Evolutionary conservation across 1,140 invertebrate species (phyloP), one percentile per base, ranked within the genome.

Genomic region (Rhagoletis pomonella): DNA sequence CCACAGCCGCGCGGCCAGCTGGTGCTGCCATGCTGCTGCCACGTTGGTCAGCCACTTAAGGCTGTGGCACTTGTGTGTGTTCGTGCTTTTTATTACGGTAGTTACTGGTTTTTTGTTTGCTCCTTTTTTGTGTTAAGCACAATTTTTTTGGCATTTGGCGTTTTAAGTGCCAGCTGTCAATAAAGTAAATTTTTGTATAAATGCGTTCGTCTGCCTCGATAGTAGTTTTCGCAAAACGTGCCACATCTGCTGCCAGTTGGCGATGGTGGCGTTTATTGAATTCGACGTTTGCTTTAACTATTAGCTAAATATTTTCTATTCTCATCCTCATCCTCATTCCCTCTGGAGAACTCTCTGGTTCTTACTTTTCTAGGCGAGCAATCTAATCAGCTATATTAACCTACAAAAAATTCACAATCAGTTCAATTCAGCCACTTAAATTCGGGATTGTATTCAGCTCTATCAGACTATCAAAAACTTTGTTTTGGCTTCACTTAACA

Each of bases 101-200:
- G 3, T 9, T 62, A 17, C 67, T 17, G 12, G 12, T 73, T 73
- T 73, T 55, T 73, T 5, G 19, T 9, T 10, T 44, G 39, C 47
- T 19, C 73, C 7, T 55, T 55, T 9, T 69, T 14, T 14, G 29
- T 77, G 42, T 77, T 47, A n/a, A 44, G 14, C 19, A 9, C 9
- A 55, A 12, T 55, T 55, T 50, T 55, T 50, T 19, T 50, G 39
- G 69, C 47, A 77, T 77, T 77, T 77, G 47, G 29, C 17, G 44
- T 77, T 77, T 77, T 50, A 50, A 77, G 69, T 77, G 69, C 69
- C 69, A 77, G 69, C 44, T 77, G 44, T 81, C 73, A 81, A 81
- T 81, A 81, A 55, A 81, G 73, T 9, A 55, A 81, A 81, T 55
- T 81, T 77, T 9, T 77, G 47, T 50, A 55, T 17, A 55, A 47